Base-by-base conservation (phyloP, 1,140 invertebrate genomes). In the Trichomalopsis sarcophagae region DNA sequence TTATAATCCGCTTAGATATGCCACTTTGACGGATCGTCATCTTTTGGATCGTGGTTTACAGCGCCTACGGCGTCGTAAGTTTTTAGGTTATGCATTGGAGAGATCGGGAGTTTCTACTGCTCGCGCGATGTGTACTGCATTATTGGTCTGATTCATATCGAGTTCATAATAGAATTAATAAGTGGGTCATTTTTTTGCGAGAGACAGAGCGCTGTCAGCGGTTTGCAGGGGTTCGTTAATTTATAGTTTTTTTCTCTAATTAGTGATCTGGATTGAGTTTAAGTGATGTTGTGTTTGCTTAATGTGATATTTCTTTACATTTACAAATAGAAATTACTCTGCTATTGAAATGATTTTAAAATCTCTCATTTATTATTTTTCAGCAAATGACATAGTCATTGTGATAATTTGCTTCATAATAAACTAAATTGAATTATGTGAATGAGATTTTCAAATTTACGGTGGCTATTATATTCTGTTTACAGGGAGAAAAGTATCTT, bases 401-500 rank as follows among this genome's bases (percentile, higher is more conserved):
- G 40, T 9, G 9, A 44, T 10, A 9, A 44, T 44, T 44, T 44
- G 40, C 9, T 44, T 36, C 33, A 6, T 6, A 36, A 36, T 6
- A 36, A 36, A 36, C 33, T 50, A 9, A 50, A 9, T 14, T 21
- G 50, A 55, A 55, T 17, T 9, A 55, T 14, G 17, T 55, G 50
- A 44, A 44, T 44, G 17, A 2, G 55, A 6, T 62, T 62, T 62
- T n/a, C 2, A 21, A 62, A 40, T 36, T 44, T 44, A 36, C 36
- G 2, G 30, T 21, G 30, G 36, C 33, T 30, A 30, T 27, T 30
- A 30, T 33, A 30, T 33, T 71, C 30, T 71, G 10, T 13, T 87
- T 90, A 75, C 87, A 95, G 92, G 96, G 96, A 84, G 96, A 97
- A 89, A 98, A 98, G 91, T 97, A 96, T 93, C 92, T 98, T 69